A percentile compares a stretch with the other conserved stretches of the same genome.
Evolutionary conservation across 2,888 invertebrate species (phyloP).

Genomic region (Pterostichus niger): DNA sequence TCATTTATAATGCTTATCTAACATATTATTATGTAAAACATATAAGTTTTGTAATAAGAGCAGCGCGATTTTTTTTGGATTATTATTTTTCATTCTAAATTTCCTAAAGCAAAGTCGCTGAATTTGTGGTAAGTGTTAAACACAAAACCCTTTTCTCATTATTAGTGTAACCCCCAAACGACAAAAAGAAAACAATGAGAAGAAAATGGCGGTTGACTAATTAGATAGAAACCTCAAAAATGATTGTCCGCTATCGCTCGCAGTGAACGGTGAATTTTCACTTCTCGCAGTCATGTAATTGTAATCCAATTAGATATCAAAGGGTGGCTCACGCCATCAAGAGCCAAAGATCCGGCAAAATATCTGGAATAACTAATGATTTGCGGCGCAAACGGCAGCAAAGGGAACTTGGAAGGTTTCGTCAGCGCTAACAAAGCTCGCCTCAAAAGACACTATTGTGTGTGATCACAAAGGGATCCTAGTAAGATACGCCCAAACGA

Average conservation of each 20-base stretch:
- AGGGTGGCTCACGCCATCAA: conserved; percentile 22
- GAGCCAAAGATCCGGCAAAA: conserved; percentile 39
- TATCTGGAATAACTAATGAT: conserved; percentile 53
- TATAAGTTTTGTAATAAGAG: too few relatives aligned
- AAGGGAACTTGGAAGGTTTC: conserved; percentile 10
- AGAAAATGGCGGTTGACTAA: conserved; percentile 13
- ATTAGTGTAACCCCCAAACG: background rate
- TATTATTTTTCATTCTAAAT: too few relatives aligned
- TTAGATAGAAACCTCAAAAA: conserved; percentile 44
- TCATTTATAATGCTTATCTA: too few relatives aligned
- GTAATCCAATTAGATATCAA: conserved; percentile 51
- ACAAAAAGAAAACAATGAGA: background rate
- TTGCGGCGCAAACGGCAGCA: background rate
- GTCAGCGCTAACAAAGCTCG: conserved; percentile 4
- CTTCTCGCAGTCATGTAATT: conserved; percentile 27
- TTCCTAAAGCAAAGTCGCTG: background rate
- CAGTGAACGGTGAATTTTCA: conserved; percentile 1
- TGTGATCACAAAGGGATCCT: conserved; percentile 27
- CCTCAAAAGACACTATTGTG: conserved; percentile 30
- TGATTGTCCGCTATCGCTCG: conserved; percentile 18
- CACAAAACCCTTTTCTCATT: background rate
- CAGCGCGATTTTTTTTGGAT: too few relatives aligned
- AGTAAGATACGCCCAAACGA: conserved; percentile 23
- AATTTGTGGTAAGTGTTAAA: background rate
- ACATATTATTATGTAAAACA: too few relatives aligned